A percentile compares a stretch with the other conserved stretches of the same genome.
Evolutionary conservation across 2,797 vertebrate species (phyloP).

Genomic region (Syndactyla subalaris): DNA sequence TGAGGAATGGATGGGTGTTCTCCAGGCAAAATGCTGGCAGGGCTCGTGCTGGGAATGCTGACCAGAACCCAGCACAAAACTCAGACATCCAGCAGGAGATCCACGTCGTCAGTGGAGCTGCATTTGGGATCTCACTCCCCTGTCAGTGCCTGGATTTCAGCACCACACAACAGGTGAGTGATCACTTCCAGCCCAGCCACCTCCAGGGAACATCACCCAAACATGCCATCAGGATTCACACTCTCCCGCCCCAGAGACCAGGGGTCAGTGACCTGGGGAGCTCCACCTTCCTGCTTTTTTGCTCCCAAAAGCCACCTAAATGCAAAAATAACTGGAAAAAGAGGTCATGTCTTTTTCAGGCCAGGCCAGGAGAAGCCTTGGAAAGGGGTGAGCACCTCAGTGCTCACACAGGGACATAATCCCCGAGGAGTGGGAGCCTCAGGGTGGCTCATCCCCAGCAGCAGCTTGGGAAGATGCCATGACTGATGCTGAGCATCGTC

Average conservation of each 20-base stretch:
- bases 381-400: not conserved
- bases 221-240: not conserved
- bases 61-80: not conserved
- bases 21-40: not conserved
- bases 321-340: not conserved
- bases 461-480: not conserved
- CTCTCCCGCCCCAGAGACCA: not conserved
- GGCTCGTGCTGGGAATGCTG: not conserved
- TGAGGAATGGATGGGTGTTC: not conserved
- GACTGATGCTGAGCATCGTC: not conserved
- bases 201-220: not conserved
- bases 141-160: not conserved
- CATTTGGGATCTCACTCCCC: not conserved
- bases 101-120: not conserved
- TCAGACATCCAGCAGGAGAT: not conserved
- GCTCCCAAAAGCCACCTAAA: not conserved
- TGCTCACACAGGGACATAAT: not conserved
- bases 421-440: not conserved
- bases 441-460: not conserved
- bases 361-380: not conserved
- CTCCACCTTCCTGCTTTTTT: not conserved
- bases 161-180: fast-evolving
- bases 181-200: not conserved
- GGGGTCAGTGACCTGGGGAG: not conserved
- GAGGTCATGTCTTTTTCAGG: not conserved